Base-by-base conservation (phyloP, 1,140 invertebrate species). In the Achatina immaculata region DNA sequence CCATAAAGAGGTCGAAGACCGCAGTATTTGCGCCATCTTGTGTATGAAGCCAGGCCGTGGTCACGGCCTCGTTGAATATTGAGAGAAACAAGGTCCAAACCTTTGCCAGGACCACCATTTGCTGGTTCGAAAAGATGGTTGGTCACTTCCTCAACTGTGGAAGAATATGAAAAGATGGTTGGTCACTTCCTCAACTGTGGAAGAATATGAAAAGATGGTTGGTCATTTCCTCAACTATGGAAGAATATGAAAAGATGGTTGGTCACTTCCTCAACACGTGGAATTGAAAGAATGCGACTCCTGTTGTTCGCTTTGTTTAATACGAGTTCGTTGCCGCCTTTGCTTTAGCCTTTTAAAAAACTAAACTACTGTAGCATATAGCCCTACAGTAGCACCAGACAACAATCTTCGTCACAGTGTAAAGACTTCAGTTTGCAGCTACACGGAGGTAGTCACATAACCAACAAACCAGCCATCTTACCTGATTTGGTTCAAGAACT, bases 1-100 rank as follows among this genome's bases (percentile, higher is more conserved):
- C 45, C 36, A 3, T 40, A 48, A 19, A 77, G 28, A 48, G 80
- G 38, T 3, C 34, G 7, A n/a, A 86, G 68, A 16, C 83, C 83
- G 58, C 81, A 86, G 55, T 66, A 78, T 42, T 74, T 21, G 11
- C 85, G 74, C 43, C 51, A 83, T 0, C 71, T 68, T 66, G 82
- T 82, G 82, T 85, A 86, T 34, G 84, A 78, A 1, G 94, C 94
- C 4, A 98, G 92, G 9, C 96, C 97, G 88, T 98, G 96, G 88
- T 98, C 97, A 62, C 97, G 86, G 19, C 94, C 94, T 82, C 94
- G 89, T 88, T 95, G 94, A 45, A 95, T 93, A 82, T 94, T 93
- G 31, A 94, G 84, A 4, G 93, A 88, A 7, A 92, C 90, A 76
- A 94, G 88, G 88, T 86, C 86, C 3, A 81, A 34, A 24, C 82